Conservation (phyloP, 2,888 invertebrate genomes). For the Leptinotarsa haldemani region DNA sequence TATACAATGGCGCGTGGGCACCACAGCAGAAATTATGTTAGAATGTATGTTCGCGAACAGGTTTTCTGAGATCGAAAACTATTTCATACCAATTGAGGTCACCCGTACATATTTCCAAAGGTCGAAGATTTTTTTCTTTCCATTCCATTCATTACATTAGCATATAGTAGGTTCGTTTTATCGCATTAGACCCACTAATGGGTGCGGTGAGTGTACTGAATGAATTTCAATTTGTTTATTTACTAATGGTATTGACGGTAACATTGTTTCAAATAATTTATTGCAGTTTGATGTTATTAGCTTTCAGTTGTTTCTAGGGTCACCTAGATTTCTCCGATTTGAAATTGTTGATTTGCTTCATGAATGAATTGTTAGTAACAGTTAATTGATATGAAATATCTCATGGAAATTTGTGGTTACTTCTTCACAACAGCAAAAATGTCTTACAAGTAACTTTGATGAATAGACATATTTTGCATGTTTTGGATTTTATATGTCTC, state of each 20-base stretch:
- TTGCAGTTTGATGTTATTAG: neutral
- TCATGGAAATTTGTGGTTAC: no score
- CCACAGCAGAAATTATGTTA: constrained; percentile 35
- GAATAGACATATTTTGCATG: no score
- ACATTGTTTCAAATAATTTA: constrained; percentile 7
- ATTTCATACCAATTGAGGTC: constrained; percentile 43
- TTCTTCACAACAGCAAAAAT: no score
- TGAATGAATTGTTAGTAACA: neutral
- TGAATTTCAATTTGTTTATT: constrained; percentile 30
- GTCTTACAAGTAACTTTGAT: no score
- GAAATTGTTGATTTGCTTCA: neutral
- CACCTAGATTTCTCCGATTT: constrained; percentile 7
- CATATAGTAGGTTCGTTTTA: constrained; percentile 38
- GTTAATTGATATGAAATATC: no score
- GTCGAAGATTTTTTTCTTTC: constrained; percentile 42
- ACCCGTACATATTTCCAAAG: constrained; percentile 46
- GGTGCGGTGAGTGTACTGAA: constrained; percentile 21
- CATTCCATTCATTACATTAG: constrained; percentile 41
- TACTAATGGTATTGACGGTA: constrained; percentile 5
- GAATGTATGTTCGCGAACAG: constrained; percentile 41
- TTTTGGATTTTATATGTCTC: no score
- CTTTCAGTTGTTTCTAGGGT: neutral
- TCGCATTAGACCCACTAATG: constrained; percentile 23
- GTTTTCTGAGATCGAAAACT: constrained; percentile 32
- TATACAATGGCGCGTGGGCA: constrained; percentile 41